Percentiles rank a stretch among this genome's conserved stretches.
Conservation (phyloP, 2,888 invertebrate species). For the Acrobasis repandana region DNA sequence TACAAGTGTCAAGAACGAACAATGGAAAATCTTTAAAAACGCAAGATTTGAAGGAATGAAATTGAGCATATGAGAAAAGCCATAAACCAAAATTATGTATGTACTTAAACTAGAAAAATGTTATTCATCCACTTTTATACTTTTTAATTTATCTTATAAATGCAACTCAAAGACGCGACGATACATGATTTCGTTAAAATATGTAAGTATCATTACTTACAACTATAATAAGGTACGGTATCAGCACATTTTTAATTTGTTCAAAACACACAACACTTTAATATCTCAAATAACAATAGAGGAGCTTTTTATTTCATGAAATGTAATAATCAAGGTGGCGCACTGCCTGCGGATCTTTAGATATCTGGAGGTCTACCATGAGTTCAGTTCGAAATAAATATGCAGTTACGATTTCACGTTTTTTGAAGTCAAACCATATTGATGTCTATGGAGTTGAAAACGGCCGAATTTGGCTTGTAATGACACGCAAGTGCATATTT, state of each 20-base stretch:
- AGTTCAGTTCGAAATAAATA: no score
- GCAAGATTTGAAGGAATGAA: conserved; percentile 22
- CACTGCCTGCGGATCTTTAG: neutral
- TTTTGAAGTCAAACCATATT: no score
- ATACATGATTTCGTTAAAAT: conserved; percentile 2
- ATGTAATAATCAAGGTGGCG: neutral
- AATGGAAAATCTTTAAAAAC: conserved; percentile 29
- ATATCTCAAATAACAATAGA: neutral
- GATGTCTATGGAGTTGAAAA: no score
- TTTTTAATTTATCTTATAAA: conserved; percentile 4
- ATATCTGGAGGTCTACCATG: neutral
- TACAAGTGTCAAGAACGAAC: conserved; percentile 57
- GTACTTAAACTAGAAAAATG: neutral
- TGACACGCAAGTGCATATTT: no score
- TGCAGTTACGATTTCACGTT: no score
- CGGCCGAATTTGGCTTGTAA: no score
- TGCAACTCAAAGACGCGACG: conserved; percentile 8
- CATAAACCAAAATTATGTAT: neutral
- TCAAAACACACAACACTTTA: neutral
- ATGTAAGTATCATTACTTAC: conserved; percentile 3
- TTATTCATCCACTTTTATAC: conserved; percentile 6
- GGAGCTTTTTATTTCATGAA: neutral
- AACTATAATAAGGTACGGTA: neutral
- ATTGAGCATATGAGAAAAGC: conserved; percentile 1
- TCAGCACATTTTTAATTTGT: neutral